A percentile compares a stretch with the other conserved stretches of the same genome.
phyloP scores from a whole-genome alignment of 2,888 invertebrate genomes.

The Ctena decussata region DNA sequence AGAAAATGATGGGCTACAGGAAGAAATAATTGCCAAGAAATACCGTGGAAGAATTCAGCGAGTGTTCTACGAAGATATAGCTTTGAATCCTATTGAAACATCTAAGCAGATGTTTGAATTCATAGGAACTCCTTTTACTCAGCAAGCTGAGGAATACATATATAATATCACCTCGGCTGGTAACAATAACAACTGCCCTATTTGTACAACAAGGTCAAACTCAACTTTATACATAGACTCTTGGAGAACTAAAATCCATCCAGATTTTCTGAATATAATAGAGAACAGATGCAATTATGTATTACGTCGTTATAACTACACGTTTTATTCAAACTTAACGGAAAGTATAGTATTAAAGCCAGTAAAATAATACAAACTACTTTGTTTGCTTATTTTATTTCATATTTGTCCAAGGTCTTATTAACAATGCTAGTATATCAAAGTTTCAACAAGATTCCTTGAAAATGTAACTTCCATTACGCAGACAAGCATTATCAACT shows the following conservation, averaged over 20 bases:
- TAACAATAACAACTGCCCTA: constrained; percentile 35
- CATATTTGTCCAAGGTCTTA: no score
- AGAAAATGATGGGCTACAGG: constrained; percentile 48
- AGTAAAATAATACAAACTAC: background rate
- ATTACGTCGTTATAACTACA: constrained; percentile 39
- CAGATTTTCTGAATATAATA: constrained; percentile 34
- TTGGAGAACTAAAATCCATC: constrained; percentile 46
- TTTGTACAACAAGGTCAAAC: constrained; percentile 55
- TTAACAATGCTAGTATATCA: no score
- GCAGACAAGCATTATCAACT: no score
- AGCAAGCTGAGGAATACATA: constrained; percentile 35
- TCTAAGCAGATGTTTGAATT: constrained; percentile 52
- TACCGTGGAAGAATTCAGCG: constrained; percentile 42
- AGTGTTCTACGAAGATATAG: constrained; percentile 58
- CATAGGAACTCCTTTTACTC: constrained; percentile 52
- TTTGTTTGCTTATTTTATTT: background rate
- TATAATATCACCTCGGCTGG: constrained; percentile 62
- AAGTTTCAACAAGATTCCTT: no score
- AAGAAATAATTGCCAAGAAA: constrained; percentile 29
- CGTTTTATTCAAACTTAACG: background rate
- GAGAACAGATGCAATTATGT: constrained; percentile 52
- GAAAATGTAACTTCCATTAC: no score
- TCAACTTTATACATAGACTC: constrained; percentile 51
- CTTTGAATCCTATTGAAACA: constrained; percentile 44
- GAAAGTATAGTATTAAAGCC: no score